Percentiles rank a stretch among this genome's conserved stretches.
Evolutionary conservation across 2,113 vertebrate genomes (phyloP).

Genomic region (Aptenodytes patagonicus): DNA sequence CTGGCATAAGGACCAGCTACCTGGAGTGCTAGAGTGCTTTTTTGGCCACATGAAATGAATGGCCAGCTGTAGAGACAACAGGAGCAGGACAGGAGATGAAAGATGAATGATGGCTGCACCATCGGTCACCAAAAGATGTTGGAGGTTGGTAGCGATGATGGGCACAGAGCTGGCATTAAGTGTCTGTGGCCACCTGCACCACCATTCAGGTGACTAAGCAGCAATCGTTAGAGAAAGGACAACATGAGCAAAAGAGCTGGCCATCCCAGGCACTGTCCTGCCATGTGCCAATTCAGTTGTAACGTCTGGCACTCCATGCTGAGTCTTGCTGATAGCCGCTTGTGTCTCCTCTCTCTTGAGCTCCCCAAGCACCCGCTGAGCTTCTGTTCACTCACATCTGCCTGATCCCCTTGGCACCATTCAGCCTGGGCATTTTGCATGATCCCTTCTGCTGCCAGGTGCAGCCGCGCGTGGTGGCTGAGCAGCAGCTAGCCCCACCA

Average conservation of each 20-base stretch:
- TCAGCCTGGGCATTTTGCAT: not conserved
- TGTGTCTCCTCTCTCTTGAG: not conserved
- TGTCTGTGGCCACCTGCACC: slow-evolving; percentile 13
- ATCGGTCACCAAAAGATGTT: not conserved
- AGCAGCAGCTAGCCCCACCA: not conserved
- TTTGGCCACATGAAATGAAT: not conserved
- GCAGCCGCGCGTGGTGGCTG: not conserved
- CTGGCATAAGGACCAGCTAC: not conserved
- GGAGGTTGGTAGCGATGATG: not conserved
- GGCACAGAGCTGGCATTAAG: not conserved
- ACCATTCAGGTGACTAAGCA: slow-evolving; percentile 40
- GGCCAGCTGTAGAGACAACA: slow-evolving; percentile 51
- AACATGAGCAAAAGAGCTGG: not conserved
- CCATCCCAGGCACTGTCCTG: not conserved
- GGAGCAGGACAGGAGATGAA: not conserved
- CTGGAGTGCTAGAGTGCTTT: not conserved
- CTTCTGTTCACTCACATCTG: slow-evolving; percentile 44
- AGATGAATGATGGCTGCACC: not conserved
- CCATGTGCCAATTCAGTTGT: not conserved
- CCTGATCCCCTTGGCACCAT: not conserved
- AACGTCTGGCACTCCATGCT: not conserved
- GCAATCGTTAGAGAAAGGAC: not conserved
- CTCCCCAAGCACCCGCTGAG: not conserved
- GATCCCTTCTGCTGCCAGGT: not conserved
- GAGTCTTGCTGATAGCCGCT: slow-evolving; percentile 21